Percentiles rank a stretch among this genome's conserved stretches.
Evolutionary conservation across 2,113 vertebrate species (phyloP).

Genomic region (Oncorhynchus masou): DNA sequence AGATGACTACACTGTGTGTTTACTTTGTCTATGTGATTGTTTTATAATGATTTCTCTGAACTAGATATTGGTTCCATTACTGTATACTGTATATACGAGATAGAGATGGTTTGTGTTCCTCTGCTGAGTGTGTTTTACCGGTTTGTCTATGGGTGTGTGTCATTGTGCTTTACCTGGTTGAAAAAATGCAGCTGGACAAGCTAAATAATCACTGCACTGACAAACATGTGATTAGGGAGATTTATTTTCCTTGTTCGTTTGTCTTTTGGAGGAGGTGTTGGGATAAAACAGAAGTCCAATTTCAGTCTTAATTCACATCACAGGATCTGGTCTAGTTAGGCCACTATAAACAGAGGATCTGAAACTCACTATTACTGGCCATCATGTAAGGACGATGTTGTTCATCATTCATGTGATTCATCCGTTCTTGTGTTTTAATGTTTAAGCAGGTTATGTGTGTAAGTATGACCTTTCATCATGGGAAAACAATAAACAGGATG

Average conservation of each 20-base stretch:
- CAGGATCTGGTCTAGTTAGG: no score
- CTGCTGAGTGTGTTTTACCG: neutral
- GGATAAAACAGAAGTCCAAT: no score
- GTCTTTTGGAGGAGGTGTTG: no score
- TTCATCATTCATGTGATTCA: no score
- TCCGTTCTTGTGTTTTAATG: no score
- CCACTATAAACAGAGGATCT: no score
- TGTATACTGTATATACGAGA: neutral
- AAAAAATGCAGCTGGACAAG: conserved; percentile 67
- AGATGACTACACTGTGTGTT: neutral
- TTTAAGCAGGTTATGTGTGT: no score
- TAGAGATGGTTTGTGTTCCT: neutral
- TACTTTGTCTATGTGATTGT: neutral
- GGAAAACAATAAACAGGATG: neutral
- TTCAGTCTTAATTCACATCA: no score
- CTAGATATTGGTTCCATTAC: neutral
- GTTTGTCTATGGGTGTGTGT: neutral
- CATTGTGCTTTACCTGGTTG: neutral
- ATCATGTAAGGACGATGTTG: no score
- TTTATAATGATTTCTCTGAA: neutral
- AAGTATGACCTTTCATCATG: no score
- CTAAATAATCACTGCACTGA: conserved; percentile 38
- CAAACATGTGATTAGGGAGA: neutral
- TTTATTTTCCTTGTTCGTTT: neutral
- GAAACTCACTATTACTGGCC: no score